phyloP scores from a whole-genome alignment of 30 jellyfish, hydroid and myxozoan species.

The Haliclystus octoradiatus region DNA sequence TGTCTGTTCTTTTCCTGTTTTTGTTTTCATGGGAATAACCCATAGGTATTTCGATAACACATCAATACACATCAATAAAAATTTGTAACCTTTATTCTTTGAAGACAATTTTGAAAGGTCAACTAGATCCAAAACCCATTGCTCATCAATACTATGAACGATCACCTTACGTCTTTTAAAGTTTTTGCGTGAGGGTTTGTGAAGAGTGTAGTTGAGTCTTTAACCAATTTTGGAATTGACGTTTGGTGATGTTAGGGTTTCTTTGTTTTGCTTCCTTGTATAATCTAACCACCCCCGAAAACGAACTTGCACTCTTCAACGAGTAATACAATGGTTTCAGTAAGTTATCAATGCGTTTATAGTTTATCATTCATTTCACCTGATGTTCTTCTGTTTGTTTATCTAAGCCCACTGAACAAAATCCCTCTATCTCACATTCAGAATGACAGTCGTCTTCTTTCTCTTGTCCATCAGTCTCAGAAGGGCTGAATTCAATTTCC shows the following conservation, averaged over 20 bases:
- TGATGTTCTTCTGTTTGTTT: no score
- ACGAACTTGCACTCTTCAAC: not conserved
- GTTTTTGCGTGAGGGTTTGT: conserved; percentile 24
- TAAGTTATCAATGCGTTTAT: no score
- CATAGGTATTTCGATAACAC: conserved; percentile 32
- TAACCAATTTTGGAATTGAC: conserved; percentile 13
- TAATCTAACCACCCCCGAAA: not conserved
- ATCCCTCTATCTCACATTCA: no score
- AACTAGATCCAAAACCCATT: conserved; percentile 21
- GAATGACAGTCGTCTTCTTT: not conserved
- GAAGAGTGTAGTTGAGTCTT: conserved; percentile 13
- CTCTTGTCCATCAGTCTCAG: not conserved
- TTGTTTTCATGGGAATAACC: conserved; percentile 27
- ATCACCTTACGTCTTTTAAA: conserved; percentile 20
- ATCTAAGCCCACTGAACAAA: no score
- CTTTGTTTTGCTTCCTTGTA: conserved; percentile 21
- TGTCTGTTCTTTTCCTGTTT: conserved; percentile 3
- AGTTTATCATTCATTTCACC: not conserved
- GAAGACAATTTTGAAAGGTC: conserved; percentile 11
- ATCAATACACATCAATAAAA: conserved; percentile 17
- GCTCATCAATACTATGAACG: conserved; percentile 22
- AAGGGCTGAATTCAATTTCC: not conserved
- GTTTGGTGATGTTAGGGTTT: conserved; percentile 8
- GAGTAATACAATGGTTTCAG: not conserved
- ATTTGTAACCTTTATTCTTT: conserved; percentile 20